phyloP scores from a whole-genome alignment of 1,140 invertebrate species.

The Popillia japonica region DNA sequence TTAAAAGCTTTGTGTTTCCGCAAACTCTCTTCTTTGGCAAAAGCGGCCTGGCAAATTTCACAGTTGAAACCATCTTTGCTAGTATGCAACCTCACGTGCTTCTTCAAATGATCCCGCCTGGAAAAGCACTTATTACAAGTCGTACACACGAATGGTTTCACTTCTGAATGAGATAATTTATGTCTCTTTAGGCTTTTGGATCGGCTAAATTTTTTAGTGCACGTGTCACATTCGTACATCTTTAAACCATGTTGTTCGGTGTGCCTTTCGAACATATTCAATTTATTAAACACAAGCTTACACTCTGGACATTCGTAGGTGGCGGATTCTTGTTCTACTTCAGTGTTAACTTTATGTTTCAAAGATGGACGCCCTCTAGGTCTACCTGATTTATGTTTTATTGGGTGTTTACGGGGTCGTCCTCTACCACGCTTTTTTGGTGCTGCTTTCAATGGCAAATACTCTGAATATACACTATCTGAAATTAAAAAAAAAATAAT shows the following conservation, averaged over 20 bases:
- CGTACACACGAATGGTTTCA: constrained; percentile 63
- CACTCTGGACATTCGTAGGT: constrained; percentile 50
- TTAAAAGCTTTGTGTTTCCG: constrained; percentile 63
- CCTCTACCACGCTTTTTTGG: not conserved
- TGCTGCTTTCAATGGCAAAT: not conserved
- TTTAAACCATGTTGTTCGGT: constrained; percentile 41
- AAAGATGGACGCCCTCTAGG: not conserved
- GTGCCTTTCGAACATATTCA: constrained; percentile 53
- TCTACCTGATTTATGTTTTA: not conserved
- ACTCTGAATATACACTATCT: not conserved
- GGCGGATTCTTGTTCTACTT: not conserved
- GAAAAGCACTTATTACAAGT: constrained; percentile 64
- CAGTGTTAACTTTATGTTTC: not conserved
- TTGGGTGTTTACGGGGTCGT: not conserved
- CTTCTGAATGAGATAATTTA: constrained; percentile 51
- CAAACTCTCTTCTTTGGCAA: constrained; percentile 61
- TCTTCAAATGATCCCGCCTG: constrained; percentile 61
- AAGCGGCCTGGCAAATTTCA: constrained; percentile 63
- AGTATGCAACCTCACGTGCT: constrained; percentile 60
- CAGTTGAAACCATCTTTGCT: constrained; percentile 61
- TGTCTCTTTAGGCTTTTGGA: constrained; percentile 55
- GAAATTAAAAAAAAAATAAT: not conserved
- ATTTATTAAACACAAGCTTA: constrained; percentile 50
- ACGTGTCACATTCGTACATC: constrained; percentile 52
- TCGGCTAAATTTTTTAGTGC: constrained; percentile 53